Percentiles rank a stretch among this genome's conserved stretches.
These are phyloP conservation scores for Euzetes globulus DNA, from an alignment of 2,888 invertebrate genomes.

Conservation along the genomic window DNA sequence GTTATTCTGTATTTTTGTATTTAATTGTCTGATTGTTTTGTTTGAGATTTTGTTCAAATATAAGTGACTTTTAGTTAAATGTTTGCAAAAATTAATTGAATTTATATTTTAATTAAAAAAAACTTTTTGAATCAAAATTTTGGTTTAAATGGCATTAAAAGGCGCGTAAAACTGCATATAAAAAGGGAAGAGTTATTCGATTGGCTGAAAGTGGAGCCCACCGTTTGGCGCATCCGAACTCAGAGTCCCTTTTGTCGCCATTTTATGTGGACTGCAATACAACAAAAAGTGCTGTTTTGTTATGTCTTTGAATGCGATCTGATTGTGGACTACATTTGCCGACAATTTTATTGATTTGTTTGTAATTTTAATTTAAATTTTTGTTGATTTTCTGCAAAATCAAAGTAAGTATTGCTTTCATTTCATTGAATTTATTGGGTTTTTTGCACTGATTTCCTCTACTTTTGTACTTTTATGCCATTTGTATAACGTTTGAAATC, in stretches of 20 bases:
- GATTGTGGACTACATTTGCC: background rate
- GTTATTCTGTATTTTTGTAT: no score
- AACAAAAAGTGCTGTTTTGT: slow-evolving; percentile 12
- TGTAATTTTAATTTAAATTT: background rate
- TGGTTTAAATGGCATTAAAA: background rate
- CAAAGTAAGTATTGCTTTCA: no score
- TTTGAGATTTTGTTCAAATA: no score
- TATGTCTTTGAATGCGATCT: background rate
- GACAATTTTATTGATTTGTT: background rate
- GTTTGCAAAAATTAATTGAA: no score
- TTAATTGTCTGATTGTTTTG: no score
- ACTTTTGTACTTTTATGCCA: no score
- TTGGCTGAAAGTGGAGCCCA: background rate
- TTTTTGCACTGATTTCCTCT: background rate
- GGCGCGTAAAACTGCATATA: background rate
- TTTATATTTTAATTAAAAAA: no score
- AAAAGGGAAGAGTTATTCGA: slow-evolving; percentile 3
- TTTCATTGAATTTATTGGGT: background rate
- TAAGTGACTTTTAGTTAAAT: no score
- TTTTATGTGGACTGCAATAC: background rate
- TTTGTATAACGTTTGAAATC: background rate
- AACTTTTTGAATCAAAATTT: no score
- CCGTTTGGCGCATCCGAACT: background rate
- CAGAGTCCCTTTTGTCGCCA: background rate
- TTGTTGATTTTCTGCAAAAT: no score